Percentiles rank a stretch among this genome's conserved stretches.
Evolutionary conservation across 2,888 invertebrate species (phyloP).

Genomic region (Cremastinae sp.): DNA sequence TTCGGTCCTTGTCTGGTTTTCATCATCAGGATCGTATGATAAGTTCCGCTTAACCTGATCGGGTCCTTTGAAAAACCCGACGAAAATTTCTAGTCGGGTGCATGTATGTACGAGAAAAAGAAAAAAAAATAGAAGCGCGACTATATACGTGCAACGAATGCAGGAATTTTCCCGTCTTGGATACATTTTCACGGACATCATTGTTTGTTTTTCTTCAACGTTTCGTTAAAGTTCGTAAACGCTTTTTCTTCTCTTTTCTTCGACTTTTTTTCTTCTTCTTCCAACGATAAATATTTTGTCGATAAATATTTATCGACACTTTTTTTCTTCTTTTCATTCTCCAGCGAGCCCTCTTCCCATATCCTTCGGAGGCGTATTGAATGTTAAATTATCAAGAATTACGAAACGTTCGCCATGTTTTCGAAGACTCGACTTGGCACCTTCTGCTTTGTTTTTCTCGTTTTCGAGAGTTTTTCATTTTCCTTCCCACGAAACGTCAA

Average conservation of each 20-base stretch:
- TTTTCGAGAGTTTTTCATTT: too few species aligned
- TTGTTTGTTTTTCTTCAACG: conserved; percentile 26
- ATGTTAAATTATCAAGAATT: too few species aligned
- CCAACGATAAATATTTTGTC: conserved; percentile 30
- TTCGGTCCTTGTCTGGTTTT: too few species aligned
- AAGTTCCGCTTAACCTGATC: too few species aligned
- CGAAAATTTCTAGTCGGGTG: too few species aligned
- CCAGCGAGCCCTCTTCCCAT: not conserved
- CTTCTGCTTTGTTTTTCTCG: too few species aligned
- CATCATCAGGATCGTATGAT: too few species aligned
- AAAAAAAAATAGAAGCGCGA: too few species aligned
- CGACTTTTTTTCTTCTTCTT: not conserved
- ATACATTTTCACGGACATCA: conserved; percentile 16
- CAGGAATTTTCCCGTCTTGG: conserved; percentile 20
- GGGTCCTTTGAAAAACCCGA: too few species aligned
- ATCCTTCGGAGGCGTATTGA: not conserved
- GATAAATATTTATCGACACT: conserved; percentile 49
- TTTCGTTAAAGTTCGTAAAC: conserved; percentile 32
- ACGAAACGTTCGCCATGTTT: too few species aligned
- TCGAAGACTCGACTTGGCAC: too few species aligned
- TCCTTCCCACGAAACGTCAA: too few species aligned
- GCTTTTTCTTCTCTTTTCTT: conserved; percentile 10
- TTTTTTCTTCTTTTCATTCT: conserved; percentile 7
- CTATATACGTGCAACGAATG: conserved; percentile 39
- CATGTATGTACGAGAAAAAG: conserved; percentile 20